Evolutionary conservation across 2,797 vertebrate genomes (phyloP).

Genomic region (Microctenopoma steveboyesi): DNA sequence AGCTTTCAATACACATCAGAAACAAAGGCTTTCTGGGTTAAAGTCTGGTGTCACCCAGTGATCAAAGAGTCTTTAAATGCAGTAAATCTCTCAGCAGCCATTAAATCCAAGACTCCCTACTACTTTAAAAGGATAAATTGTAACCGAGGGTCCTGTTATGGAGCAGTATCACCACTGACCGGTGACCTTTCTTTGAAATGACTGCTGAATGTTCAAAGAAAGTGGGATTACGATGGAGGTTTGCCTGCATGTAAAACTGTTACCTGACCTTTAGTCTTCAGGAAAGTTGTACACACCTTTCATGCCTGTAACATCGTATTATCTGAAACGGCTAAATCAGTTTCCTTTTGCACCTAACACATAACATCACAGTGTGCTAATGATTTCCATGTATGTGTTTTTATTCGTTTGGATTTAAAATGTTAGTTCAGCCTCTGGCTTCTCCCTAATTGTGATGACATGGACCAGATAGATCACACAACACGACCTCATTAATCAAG

Average conservation of each 20-base stretch:
- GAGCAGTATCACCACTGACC: not conserved
- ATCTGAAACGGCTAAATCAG: not conserved
- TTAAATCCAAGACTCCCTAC: slow-evolving; percentile 29
- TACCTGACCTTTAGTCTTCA: not conserved
- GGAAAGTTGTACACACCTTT: not conserved
- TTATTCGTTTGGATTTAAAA: no score
- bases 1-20: slow-evolving; percentile 6
- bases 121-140: slow-evolving; percentile 22
- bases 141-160: slow-evolving; percentile 13
- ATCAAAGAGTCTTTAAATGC: slow-evolving; percentile 41
- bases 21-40: not conserved
- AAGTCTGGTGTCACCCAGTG: slow-evolving; percentile 11
- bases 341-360: no score
- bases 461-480: no score
- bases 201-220: slow-evolving; percentile 1
- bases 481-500: no score
- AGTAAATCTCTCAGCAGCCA: slow-evolving; percentile 42
- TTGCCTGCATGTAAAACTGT: not conserved
- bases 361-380: no score
- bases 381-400: no score
- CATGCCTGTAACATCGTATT: not conserved
- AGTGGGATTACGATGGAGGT: not conserved
- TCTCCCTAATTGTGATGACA: no score
- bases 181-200: slow-evolving; percentile 9
- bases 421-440: no score